Evolutionary conservation across 2,888 invertebrate species (phyloP), one percentile per base, ranked within the genome.

Genomic region (Netelia virgata): DNA sequence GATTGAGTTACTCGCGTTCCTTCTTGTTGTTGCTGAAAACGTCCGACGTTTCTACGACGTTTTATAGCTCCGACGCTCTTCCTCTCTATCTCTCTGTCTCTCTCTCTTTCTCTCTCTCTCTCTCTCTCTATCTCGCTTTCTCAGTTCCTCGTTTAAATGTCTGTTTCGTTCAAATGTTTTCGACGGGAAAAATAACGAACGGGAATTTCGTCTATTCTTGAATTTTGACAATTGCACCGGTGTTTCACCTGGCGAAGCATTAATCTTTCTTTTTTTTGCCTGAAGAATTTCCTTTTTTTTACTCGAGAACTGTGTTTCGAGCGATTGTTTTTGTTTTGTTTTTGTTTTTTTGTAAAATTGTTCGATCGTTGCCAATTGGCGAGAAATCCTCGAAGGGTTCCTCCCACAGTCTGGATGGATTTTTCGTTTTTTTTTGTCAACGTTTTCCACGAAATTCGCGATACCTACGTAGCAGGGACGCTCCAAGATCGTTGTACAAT

Each of bases 1-100:
- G 70, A 83, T 75, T 75, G 78, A 70, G 78, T 79, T 75, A 50
- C 50, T 69, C 41, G 77, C 47, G 69, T 77, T 61, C 69, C 57
- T 6, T 9, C 68, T 14, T 43, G 63, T 74, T 61, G 68, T 63
- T 74, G 55, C 5, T 50, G n/a, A 50, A 55, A 55, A 55, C 55
- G 55, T 55, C n/a, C 55, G 55, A 55, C 16, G 18, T 16, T 55
- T 55, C 55, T 55, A 8, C n/a, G 55, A 55, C 55, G n/a, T 55
- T 55, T 18, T 55, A 55, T 55, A 6, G 47, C 47, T 47, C 14
- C 14, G 10, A 47, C 11, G 10, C 10, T 47, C 14, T 47, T 47
- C 14, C 43, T 11, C 43, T 43, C 47, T 8, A 9, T 47, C 47
- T 47, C 47, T 47, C 47, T 47, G 11, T 47, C 47, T 47, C 47